A percentile compares a stretch with the other conserved stretches of the same genome.
These are phyloP conservation scores for Hydrozoanthus gracilis DNA, from an alignment of 92 coral and sea anemone genomes.

Conservation along the genomic window DNA sequence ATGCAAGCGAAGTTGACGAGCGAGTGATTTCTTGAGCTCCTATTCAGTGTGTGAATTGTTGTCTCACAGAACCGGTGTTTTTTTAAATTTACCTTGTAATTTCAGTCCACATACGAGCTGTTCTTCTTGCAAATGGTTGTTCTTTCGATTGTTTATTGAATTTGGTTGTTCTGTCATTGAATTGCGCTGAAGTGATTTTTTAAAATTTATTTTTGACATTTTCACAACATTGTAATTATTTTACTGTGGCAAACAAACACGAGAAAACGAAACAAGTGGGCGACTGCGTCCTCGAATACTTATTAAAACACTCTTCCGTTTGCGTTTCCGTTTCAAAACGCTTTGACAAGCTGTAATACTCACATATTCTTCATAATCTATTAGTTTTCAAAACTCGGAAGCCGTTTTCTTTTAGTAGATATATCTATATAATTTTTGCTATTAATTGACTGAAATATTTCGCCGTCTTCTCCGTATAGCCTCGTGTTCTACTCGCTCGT, in stretches of 20 bases:
- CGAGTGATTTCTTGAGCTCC: conserved; percentile 13
- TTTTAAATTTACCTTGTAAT: conserved; percentile 4
- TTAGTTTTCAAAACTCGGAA: neutral
- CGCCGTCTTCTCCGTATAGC: neutral
- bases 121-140: neutral
- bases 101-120: neutral
- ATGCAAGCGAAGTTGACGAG: conserved; percentile 32
- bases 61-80: conserved; percentile 31
- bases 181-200: conserved; percentile 59
- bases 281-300: neutral
- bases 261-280: neutral
- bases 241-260: conserved; percentile 87
- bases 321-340: conserved; percentile 1
- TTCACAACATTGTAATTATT: conserved; percentile 70
- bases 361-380: neutral
- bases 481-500: conserved; percentile 23
- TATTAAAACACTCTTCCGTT: conserved; percentile 13
- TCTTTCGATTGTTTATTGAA: conserved; percentile 24
- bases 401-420: neutral
- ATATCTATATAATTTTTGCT: conserved; percentile 17
- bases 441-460: conserved; percentile 16
- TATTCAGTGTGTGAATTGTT: conserved; percentile 58
- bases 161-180: conserved; percentile 48
- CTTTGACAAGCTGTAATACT: conserved; percentile 25
- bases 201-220: conserved; percentile 64